Evolutionary conservation across 2,113 vertebrate species (phyloP), one percentile per base, ranked within the genome.

Genomic region (Anhinga anhinga): DNA sequence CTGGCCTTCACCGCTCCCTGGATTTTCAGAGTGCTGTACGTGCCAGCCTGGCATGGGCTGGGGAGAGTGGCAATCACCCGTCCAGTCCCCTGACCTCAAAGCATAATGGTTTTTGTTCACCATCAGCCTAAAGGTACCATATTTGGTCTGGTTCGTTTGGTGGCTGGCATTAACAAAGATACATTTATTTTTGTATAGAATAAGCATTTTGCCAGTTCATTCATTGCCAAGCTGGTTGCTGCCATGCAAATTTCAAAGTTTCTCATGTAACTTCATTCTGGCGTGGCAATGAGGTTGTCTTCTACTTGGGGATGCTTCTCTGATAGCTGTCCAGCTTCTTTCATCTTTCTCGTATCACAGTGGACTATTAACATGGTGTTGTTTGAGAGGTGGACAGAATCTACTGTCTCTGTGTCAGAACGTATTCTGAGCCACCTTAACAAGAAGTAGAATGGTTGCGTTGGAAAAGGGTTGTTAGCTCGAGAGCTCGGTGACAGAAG

Each of bases 151-250:
- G 15, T 70, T 59, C 44, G 6, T 67, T 53, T 90, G 53, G 13
- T 83, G 79, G 20, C 44, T 38, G 65, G 47, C 5, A 1, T 88
- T 80, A 40, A 62, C 29, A 83, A 87, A 77, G 53, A 55, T 27
- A 58, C 65, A 36, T 58, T 36, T 55, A 29, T 55, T 62, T 63
- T 67, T 36, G 55, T 36, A 77, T 20, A 40, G 26, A 12, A 65
- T 88, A 92, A 73, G 45, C 44, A 38, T 93, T 94, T 61, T 96
- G 65, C 45, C 34, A 32, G 65, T 95, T 65, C 44, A 81, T 91
- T 93, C 44, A 26, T 96, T 66, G 49, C 90, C 61, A 70, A 94
- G 84, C 91, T 95, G 88, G 50, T 67, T 90, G 50, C 86, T 90
- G 26, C 44, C 29, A 13, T 40, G 23, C 13, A 90, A 9, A 53